phyloP scores from a whole-genome alignment of 2,113 vertebrate genomes.

The Galemys pyrenaicus region DNA sequence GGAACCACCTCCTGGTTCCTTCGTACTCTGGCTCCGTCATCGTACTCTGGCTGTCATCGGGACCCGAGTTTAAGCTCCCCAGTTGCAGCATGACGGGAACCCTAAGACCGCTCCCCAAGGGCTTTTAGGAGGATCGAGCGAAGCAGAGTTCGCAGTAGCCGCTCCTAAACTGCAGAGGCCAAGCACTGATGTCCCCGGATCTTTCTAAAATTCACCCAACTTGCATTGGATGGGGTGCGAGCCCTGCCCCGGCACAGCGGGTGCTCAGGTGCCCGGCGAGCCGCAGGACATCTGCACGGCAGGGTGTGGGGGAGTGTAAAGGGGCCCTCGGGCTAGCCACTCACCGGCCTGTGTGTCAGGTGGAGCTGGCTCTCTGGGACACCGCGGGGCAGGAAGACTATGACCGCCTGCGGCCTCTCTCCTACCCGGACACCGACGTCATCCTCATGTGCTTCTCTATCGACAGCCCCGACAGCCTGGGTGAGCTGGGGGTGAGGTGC shows the following conservation, averaged over 20 bases:
- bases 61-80: neutral
- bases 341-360: conserved; percentile 83
- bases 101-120: neutral
- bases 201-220: neutral
- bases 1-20: neutral
- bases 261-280: neutral
- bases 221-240: neutral
- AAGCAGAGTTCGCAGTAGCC: neutral
- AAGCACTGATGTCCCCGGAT: neutral
- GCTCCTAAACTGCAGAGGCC: neutral
- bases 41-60: too few relatives aligned
- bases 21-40: neutral
- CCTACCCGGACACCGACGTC: conserved; percentile 97
- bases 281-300: neutral
- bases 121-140: neutral
- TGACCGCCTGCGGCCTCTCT: conserved; percentile 95
- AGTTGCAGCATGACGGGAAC: neutral
- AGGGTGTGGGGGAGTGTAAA: too few relatives aligned
- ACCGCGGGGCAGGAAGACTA: conserved; percentile 99
- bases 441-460: conserved; percentile 99
- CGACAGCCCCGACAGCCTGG: conserved; percentile 98
- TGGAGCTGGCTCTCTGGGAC: conserved; percentile 98
- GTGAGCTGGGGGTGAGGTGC: conserved; percentile 80
- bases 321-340: neutral
- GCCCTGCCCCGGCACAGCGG: neutral